Percentiles rank a stretch among this genome's conserved stretches.
Conservation (phyloP, 2,888 invertebrate genomes). For the Melinopterus prodromus region DNA sequence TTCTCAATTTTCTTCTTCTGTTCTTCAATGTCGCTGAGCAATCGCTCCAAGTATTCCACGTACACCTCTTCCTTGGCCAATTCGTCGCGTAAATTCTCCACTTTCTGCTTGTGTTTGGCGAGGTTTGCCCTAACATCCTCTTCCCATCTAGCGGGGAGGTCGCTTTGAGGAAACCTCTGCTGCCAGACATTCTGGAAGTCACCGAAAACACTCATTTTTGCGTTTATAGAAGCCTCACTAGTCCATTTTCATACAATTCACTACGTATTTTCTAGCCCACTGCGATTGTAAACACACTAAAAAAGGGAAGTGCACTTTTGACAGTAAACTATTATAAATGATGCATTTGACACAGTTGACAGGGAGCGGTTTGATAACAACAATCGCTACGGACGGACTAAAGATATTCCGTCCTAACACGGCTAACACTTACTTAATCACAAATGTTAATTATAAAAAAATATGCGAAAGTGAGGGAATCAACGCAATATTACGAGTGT, state of each 20-base stretch:
- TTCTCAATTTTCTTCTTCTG: constrained; percentile 70
- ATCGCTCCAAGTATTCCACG: constrained; percentile 86
- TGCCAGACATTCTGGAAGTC: constrained; percentile 93
- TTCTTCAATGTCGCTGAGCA: constrained; percentile 86
- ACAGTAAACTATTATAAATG: constrained; percentile 9
- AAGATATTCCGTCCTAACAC: not conserved
- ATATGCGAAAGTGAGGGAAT: too few relatives aligned
- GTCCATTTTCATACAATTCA: constrained; percentile 12
- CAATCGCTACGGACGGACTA: not conserved
- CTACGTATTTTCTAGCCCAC: not conserved
- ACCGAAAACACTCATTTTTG: constrained; percentile 83
- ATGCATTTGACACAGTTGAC: constrained; percentile 12
- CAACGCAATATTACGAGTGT: too few relatives aligned
- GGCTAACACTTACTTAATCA: not conserved
- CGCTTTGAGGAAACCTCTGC: constrained; percentile 90
- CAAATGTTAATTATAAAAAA: not conserved
- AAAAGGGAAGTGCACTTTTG: constrained; percentile 11
- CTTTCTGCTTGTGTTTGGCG: constrained; percentile 88
- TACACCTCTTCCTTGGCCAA: constrained; percentile 91
- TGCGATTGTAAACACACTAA: not conserved
- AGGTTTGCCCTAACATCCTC: constrained; percentile 91
- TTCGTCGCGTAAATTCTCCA: constrained; percentile 81
- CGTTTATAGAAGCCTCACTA: not conserved
- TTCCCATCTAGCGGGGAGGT: constrained; percentile 91
- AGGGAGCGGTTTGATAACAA: constrained; percentile 22